Base-by-base conservation (phyloP, 1,140 invertebrate genomes). In the Diploscapter pachys region DNA sequence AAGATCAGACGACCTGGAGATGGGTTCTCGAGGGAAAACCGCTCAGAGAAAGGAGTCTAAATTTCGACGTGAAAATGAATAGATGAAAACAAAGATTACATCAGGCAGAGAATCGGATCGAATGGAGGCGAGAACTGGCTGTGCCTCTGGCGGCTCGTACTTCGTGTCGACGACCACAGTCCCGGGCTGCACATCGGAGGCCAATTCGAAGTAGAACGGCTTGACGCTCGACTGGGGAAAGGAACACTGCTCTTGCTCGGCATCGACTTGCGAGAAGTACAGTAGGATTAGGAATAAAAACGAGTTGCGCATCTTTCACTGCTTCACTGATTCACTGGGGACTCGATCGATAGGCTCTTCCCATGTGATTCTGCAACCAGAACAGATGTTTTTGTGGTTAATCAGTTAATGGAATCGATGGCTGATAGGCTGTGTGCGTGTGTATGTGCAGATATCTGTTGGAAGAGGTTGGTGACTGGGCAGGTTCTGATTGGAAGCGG, bases 151-250 rank as follows among this genome's bases (percentile, higher is more conserved):
- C n/a, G 81, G 81, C 53, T 85, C 83, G 51, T 85, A 83, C 49
- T 81, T 76, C 13, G 83, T 83, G 73, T 82, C 81, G 13, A 85
- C 72, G 3, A 82, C 63, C 9, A 82, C 70, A 6, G 81, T 78
- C n/a, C 72, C 72, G 13, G 76, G 48, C 31, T 83, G 81, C 50
- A 73, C 68, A 11, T 80, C 72, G 2, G 83, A 70, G 5, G 54
- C 31, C 49, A 82, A 62, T 65, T 82, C 81, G 54, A 85, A 82
- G 63, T 85, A 82, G 69, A 82, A 82, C n/a, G 83, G 68, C 64
- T 79, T 57, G 3, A 71, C 31, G 49, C 72, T 75, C n/a, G 66
- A 71, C 71, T 82, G 83, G n/a, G 81, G 81, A 65, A 82, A 82
- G 13, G 52, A 31, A 63, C 81, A 82, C 56, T 68, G 31, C 31